Percentiles rank a stretch among this genome's conserved stretches.
phyloP scores from a whole-genome alignment of 1,140 invertebrate genomes.

The Laupala kohalensis region DNA sequence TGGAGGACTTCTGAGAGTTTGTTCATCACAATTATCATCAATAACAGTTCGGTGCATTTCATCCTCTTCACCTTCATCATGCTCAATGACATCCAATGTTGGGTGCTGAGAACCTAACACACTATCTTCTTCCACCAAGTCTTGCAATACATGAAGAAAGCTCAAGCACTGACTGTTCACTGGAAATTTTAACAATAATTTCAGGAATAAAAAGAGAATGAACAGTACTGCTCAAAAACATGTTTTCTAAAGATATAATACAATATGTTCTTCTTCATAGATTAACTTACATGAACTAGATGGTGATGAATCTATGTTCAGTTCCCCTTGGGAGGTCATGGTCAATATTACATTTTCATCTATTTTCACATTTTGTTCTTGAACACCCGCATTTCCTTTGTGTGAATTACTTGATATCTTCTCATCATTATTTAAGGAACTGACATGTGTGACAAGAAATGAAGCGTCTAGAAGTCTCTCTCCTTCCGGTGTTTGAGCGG shows the following conservation, averaged over 20 bases:
- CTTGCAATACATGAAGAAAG: background rate
- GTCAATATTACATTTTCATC: no score
- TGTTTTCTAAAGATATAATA: no score
- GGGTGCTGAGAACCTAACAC: slow-evolving; percentile 1
- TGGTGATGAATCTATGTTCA: no score
- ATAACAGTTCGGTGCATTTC: background rate
- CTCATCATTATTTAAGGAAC: background rate
- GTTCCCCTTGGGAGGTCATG: no score
- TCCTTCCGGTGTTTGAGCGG: background rate
- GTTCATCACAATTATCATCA: background rate
- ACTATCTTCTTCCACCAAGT: slow-evolving; percentile 2
- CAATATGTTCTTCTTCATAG: no score
- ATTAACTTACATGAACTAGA: no score
- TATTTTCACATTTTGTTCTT: no score
- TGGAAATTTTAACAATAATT: background rate
- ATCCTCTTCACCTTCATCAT: background rate
- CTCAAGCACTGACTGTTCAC: background rate
- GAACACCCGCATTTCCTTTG: no score
- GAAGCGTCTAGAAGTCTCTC: background rate
- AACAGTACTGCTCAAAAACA: no score
- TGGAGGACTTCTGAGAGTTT: background rate
- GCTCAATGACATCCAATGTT: background rate
- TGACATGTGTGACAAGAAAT: background rate
- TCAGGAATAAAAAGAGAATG: no score
- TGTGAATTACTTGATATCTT: no score